Evolutionary conservation across 37 sponge, comb jelly and placozoan genomes (phyloP), one percentile per base, ranked within the genome.

Genomic region (Haliclona indistincta): DNA sequence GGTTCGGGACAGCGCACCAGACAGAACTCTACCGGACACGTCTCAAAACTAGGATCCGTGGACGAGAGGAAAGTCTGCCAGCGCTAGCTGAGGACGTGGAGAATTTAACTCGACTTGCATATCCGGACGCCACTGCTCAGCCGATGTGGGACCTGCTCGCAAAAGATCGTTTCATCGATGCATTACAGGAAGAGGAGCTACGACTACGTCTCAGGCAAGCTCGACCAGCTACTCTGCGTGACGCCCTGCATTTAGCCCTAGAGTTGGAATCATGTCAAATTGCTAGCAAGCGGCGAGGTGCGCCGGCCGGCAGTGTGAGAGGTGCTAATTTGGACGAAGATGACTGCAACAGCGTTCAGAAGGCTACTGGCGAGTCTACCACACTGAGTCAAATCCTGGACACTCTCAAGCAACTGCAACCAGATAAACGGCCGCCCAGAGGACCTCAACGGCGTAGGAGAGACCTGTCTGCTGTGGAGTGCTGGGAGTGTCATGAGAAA

Each of bases 1-100:
- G 69, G 3, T 78, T 78, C 55, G 79, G 79, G 3, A 2, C 47
- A 7, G 79, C 69, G 4, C 79, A 78, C 39, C 68, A 78, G 55
- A 23, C 58, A 29, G 79, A 67, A 20, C 60, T 78, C 20, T 25
- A 54, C 34, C 40, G 79, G 4, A 26, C 33, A 11, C 29, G 35
- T 8, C 41, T 78, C 29, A 54, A 55, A 33, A 38, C 68, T 40
- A 28, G 79, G 19, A 36, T 20, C 1, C 56, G 61, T 1, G 43
- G 29, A 4, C 20, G 61, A 17, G 79, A 56, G 2, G 79, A 78
- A 54, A 37, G 35, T 30, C 68, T 78, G 3, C 44, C 79, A 2
- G 79, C 67, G 32, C 61, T 56, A 19, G 42, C 60, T 5, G 79
- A 78, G 33, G 79, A 54, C 30, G 30, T 67, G 17, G 61, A 68